Evolutionary conservation across 37 sponge, comb jelly and placozoan genomes (phyloP).

Genomic region (Tethya wilhelma): DNA sequence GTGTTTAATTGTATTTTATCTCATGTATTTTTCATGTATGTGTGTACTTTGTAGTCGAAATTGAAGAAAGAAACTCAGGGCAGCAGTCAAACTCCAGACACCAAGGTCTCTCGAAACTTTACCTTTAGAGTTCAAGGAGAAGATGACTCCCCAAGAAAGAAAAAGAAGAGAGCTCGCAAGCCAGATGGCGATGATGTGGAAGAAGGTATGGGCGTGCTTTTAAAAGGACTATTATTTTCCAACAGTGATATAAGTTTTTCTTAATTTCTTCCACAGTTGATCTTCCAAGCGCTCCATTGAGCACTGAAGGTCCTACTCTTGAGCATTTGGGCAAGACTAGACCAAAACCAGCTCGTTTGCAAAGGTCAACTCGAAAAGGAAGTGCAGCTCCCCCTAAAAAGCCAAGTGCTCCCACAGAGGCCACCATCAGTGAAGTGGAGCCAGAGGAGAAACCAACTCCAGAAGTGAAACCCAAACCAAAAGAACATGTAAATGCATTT

Average conservation of each 20-base stretch:
- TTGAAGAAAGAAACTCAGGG: conserved; percentile 27
- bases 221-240: not conserved
- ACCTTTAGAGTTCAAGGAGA: conserved; percentile 56
- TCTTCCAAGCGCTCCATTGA: conserved; percentile 48
- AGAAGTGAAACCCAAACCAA: not conserved
- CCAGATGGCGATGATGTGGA: conserved; percentile 37
- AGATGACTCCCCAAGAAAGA: conserved; percentile 1
- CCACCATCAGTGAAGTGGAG: not conserved
- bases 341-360: conserved; percentile 65
- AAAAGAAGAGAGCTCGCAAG: conserved; percentile 15
- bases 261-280: conserved; percentile 22
- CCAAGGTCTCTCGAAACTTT: conserved; percentile 48
- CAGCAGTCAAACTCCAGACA: conserved; percentile 19
- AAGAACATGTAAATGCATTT: too few species aligned
- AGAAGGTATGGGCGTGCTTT: not conserved
- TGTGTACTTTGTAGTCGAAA: conserved; percentile 3
- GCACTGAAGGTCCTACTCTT: conserved; percentile 52
- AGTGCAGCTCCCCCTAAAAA: conserved; percentile 9
- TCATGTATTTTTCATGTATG: not conserved
- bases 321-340: conserved; percentile 69
- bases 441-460: conserved; percentile 10
- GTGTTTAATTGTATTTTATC: not conserved
- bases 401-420: not conserved
- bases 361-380: not conserved
- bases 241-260: not conserved